These are phyloP conservation scores for Pardosa pseudoannulata DNA, from an alignment of 2,888 invertebrate species.

Conservation along the genomic window DNA sequence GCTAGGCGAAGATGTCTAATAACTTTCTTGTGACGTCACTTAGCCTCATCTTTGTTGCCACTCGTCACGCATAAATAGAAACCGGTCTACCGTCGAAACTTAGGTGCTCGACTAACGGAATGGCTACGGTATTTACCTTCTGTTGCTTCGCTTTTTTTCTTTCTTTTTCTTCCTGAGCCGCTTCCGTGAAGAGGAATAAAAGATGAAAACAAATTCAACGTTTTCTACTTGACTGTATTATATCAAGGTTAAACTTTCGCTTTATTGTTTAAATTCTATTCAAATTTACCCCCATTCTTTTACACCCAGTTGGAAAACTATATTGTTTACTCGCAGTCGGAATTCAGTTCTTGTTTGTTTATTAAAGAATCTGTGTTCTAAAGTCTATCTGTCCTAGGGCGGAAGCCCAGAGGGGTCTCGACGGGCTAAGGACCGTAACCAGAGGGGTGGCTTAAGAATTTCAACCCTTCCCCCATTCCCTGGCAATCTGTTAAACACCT, in stretches of 20 bases:
- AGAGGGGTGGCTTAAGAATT: no score
- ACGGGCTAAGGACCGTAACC: no score
- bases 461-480: no score
- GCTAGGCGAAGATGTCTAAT: neutral
- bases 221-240: neutral
- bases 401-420: no score
- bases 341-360: no score
- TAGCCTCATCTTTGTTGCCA: constrained; percentile 6
- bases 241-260: constrained; percentile 20
- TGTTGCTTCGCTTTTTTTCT: constrained; percentile 1
- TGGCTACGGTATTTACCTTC: neutral
- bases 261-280: constrained; percentile 2
- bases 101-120: constrained; percentile 38
- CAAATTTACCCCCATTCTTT: neutral
- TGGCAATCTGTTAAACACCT: no score
- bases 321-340: neutral
- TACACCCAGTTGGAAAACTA: neutral
- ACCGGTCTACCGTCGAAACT: constrained; percentile 46
- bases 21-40: constrained; percentile 2
- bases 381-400: no score
- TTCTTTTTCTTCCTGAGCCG: constrained; percentile 9
- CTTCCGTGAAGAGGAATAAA: constrained; percentile 9
- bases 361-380: no score
- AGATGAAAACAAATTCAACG: neutral
- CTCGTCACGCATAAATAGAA: constrained; percentile 47